These are phyloP conservation scores for Amia ocellicauda DNA, from an alignment of 2,113 vertebrate species.

Conservation along the genomic window DNA sequence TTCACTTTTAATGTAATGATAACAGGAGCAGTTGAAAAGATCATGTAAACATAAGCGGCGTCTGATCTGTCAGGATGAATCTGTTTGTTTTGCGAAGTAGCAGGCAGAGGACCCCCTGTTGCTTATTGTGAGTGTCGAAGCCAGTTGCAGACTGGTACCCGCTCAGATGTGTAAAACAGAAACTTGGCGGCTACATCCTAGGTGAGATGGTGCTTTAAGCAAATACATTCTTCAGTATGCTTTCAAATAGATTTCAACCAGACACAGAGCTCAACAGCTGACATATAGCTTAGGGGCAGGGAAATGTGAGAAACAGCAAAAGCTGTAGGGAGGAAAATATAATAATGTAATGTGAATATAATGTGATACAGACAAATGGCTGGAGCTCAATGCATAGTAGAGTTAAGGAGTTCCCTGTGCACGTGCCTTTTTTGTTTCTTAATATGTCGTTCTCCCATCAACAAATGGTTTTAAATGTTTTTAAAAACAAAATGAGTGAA, in stretches of 20 bases:
- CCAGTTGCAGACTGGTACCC: slow-evolving; percentile 1
- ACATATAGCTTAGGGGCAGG: slow-evolving; percentile 27
- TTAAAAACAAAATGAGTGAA: no score
- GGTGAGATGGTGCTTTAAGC: slow-evolving; percentile 9
- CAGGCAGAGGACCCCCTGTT: slow-evolving; percentile 56
- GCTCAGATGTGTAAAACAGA: slow-evolving; percentile 7
- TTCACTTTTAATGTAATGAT: slow-evolving; percentile 70
- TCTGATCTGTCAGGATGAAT: slow-evolving; percentile 71
- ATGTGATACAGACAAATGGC: background rate
- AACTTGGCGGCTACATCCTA: background rate
- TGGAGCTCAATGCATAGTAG: background rate
- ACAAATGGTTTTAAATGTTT: no score
- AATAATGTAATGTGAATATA: no score
- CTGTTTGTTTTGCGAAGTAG: slow-evolving; percentile 65
- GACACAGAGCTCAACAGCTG: slow-evolving; percentile 23
- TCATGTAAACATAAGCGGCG: slow-evolving; percentile 46
- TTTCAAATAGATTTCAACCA: slow-evolving; percentile 23
- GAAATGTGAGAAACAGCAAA: slow-evolving; percentile 32
- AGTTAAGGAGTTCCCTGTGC: background rate
- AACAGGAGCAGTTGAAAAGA: slow-evolving; percentile 44
- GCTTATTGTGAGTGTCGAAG: slow-evolving; percentile 60
- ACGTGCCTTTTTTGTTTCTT: background rate
- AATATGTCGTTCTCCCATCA: background rate
- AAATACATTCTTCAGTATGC: slow-evolving; percentile 9
- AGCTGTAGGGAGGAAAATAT: background rate